phyloP scores from a whole-genome alignment of 2,113 vertebrate genomes.

The Cromileptes altivelis region DNA sequence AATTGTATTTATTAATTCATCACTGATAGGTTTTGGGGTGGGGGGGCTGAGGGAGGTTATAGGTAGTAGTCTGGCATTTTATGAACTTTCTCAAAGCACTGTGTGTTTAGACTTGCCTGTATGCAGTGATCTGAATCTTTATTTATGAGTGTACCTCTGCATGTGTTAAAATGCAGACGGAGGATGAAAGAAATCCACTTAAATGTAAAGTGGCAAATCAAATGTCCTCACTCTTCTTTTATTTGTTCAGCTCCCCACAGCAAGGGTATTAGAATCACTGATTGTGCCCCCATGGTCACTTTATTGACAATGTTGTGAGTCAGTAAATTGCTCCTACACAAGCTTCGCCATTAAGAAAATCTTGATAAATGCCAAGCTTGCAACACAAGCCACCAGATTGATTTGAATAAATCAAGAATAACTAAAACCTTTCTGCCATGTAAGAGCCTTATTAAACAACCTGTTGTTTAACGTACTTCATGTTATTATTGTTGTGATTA shows the following conservation, averaged over 20 bases:
- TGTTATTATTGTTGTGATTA: neutral
- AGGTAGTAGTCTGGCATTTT: neutral
- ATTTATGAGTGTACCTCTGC: neutral
- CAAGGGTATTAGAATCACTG: neutral
- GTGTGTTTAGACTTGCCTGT: neutral
- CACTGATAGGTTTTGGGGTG: neutral
- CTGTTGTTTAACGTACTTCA: neutral
- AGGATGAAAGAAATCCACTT: constrained; percentile 22
- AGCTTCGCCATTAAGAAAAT: neutral
- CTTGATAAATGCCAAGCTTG: constrained; percentile 1
- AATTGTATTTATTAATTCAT: constrained; percentile 18
- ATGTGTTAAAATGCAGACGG: neutral
- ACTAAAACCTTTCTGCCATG: neutral
- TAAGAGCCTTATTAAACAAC: neutral
- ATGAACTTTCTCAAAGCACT: neutral
- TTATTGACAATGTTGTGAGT: constrained; percentile 6
- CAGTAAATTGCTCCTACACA: constrained; percentile 18
- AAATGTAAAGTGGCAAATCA: constrained; percentile 36
- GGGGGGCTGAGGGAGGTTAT: neutral
- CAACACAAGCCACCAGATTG: neutral
- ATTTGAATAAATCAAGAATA: constrained; percentile 8
- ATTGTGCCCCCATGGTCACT: neutral
- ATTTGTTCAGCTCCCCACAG: neutral
- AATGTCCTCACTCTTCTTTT: constrained; percentile 11
- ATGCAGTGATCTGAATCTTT: constrained; percentile 11